Conservation (phyloP, 2,113 vertebrate genomes). For the Salvelinus fontinalis region DNA sequence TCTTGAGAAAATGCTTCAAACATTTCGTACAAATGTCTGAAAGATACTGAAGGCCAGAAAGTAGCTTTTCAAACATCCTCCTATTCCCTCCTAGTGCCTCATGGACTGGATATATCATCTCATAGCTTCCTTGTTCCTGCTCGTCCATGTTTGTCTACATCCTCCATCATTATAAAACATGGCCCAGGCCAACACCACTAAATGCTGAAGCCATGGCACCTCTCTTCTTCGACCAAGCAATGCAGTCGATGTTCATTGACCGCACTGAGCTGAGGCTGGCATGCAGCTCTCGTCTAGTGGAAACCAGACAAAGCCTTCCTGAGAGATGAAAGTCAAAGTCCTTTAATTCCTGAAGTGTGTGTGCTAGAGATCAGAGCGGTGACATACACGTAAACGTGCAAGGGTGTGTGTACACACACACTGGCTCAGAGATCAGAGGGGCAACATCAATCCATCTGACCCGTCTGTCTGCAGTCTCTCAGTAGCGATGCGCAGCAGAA, state of each 20-base stretch:
- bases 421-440: not conserved
- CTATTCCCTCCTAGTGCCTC: no score
- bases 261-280: constrained; percentile 6
- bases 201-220: constrained; percentile 16
- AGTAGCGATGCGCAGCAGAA: not conserved
- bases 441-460: not conserved
- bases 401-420: not conserved
- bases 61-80: no score
- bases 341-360: constrained; percentile 20
- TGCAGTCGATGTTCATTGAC: constrained; percentile 3
- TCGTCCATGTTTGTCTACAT: not conserved
- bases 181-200: constrained; percentile 7
- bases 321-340: constrained; percentile 27
- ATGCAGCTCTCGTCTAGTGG: not conserved
- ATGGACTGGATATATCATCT: no score
- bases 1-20: no score
- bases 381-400: constrained; percentile 3
- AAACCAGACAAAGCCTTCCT: constrained; percentile 13
- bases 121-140: no score
- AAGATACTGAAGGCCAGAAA: no score
- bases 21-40: no score
- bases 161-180: not conserved
- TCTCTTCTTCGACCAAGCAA: constrained; percentile 5
- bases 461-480: not conserved
- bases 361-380: not conserved